These are phyloP conservation scores for Laticauda laticaudata DNA, from an alignment of 2,113 vertebrate genomes.

Conservation along the genomic window DNA sequence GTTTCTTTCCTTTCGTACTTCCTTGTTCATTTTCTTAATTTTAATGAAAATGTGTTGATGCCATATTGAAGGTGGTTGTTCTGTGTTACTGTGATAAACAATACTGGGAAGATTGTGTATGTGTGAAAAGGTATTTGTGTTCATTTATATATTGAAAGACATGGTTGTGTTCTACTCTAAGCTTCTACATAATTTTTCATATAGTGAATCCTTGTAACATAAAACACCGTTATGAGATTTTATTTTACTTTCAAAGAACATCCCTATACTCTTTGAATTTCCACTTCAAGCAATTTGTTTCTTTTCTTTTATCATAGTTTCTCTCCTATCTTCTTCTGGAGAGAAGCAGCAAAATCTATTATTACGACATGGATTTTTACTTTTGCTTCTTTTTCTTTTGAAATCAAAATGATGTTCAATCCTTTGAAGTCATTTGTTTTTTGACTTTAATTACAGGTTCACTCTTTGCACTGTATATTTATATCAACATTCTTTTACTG, in stretches of 20 bases:
- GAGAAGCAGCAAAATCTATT: background rate
- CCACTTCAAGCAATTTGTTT: slow-evolving; percentile 12
- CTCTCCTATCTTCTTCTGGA: background rate
- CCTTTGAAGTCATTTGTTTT: background rate
- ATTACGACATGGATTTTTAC: background rate
- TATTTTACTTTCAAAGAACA: slow-evolving; percentile 17
- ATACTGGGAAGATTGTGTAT: background rate
- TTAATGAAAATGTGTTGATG: background rate
- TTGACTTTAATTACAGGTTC: background rate
- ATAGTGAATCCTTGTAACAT: background rate
- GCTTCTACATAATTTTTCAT: background rate
- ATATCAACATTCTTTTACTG: background rate
- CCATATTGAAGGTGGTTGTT: background rate
- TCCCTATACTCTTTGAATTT: slow-evolving; percentile 12
- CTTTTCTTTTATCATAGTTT: slow-evolving; percentile 11
- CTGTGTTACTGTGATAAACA: background rate
- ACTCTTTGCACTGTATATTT: background rate
- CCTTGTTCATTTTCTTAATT: background rate
- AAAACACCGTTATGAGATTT: background rate
- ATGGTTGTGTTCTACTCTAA: background rate
- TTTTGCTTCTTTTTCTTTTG: background rate
- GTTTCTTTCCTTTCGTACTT: background rate
- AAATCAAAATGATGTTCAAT: background rate
- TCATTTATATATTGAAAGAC: background rate
- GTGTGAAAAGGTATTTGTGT: background rate